Evolutionary conservation across 2,888 invertebrate species (phyloP).

Genomic region (Siphlonurus alternatus): DNA sequence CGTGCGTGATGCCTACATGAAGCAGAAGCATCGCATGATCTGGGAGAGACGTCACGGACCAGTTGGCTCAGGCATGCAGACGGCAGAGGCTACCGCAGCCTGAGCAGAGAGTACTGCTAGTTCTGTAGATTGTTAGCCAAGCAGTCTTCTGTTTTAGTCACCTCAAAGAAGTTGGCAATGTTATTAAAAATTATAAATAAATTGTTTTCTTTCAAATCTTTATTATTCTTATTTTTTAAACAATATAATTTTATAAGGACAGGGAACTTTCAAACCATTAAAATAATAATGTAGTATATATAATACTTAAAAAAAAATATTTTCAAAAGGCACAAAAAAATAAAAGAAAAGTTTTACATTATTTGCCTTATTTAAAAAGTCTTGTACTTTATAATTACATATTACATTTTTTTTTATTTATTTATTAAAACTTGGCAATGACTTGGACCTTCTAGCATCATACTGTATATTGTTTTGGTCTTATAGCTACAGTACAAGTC

Average conservation of each 20-base stretch:
- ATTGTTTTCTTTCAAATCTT: background rate
- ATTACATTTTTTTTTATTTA: too few relatives aligned
- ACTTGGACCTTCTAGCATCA: too few relatives aligned
- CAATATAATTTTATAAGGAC: background rate
- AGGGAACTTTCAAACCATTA: background rate
- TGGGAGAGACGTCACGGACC: conserved; percentile 91
- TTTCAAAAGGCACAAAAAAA: too few relatives aligned
- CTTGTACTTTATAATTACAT: too few relatives aligned
- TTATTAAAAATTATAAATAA: background rate
- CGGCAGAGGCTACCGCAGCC: conserved; percentile 7
- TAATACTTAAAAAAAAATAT: too few relatives aligned
- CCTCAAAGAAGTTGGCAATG: background rate
- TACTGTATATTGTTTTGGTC: too few relatives aligned
- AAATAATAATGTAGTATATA: too few relatives aligned
- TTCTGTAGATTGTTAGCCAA: background rate
- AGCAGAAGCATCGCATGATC: conserved; percentile 94
- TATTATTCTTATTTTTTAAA: background rate
- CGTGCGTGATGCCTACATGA: conserved; percentile 73
- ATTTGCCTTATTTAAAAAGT: too few relatives aligned
- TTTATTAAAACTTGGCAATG: too few relatives aligned
- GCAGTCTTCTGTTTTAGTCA: too few relatives aligned
- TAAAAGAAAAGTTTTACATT: too few relatives aligned
- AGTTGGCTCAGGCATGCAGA: conserved; percentile 46
- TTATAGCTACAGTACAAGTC: too few relatives aligned
- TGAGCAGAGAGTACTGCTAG: background rate